phyloP scores from a whole-genome alignment of 2,888 invertebrate genomes.

The Tipula vernalis region DNA sequence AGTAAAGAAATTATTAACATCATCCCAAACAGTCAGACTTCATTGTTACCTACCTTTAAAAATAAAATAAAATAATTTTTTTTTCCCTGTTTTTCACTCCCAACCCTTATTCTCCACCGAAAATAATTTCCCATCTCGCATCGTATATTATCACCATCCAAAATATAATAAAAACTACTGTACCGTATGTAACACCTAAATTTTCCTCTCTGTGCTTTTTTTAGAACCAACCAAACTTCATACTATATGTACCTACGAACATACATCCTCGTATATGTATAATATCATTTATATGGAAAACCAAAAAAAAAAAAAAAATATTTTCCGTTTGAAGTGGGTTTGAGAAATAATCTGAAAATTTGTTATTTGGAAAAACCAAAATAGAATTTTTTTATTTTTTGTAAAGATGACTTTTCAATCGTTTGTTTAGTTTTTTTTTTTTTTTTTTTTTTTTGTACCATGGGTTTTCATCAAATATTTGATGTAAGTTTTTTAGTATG shows the following conservation, averaged over 20 bases:
- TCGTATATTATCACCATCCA: background rate
- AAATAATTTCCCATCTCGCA: background rate
- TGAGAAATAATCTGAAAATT: background rate
- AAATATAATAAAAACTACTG: background rate
- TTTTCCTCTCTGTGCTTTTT: background rate
- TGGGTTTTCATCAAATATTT: background rate
- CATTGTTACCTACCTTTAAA: background rate
- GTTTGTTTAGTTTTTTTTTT: background rate
- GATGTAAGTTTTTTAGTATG: background rate
- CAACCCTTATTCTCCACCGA: background rate
- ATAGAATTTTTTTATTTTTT: background rate
- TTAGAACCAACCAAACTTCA: background rate
- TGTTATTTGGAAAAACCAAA: background rate
- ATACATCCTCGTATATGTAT: background rate
- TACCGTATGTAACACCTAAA: background rate
- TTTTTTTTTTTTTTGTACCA: background rate
- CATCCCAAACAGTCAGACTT: background rate
- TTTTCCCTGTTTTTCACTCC: background rate
- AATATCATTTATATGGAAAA: background rate
- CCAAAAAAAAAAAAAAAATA: background rate
- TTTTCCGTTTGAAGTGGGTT: background rate
- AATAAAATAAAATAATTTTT: background rate
- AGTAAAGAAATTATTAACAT: background rate
- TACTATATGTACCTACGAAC: background rate
- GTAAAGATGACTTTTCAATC: background rate